Evolutionary conservation across 2,888 invertebrate species (phyloP).

Genomic region (Nemurella pictetii): DNA sequence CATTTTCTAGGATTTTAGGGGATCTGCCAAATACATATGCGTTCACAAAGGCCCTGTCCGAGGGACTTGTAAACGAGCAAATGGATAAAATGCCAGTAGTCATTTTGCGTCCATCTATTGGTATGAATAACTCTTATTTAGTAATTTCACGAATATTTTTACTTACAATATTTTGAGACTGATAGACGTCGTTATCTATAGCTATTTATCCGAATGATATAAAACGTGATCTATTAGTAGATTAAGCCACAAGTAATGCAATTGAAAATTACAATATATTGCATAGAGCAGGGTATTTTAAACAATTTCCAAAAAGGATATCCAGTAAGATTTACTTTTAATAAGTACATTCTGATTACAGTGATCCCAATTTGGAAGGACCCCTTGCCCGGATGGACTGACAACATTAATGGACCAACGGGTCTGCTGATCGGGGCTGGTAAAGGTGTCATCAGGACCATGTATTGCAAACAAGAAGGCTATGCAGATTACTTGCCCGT

Average conservation of each 20-base stretch:
- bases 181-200: no score
- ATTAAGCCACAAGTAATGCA: no score
- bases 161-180: no score
- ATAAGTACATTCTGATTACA: constrained; percentile 47
- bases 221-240: no score
- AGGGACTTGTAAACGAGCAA: constrained; percentile 78
- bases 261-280: no score
- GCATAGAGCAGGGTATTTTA: no score
- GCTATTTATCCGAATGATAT: no score
- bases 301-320: no score
- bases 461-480: constrained; percentile 78
- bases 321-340: no score
- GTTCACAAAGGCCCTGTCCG: constrained; percentile 90
- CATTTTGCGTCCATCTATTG: constrained; percentile 84
- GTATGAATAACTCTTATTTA: constrained; percentile 51
- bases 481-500: constrained; percentile 82
- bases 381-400: constrained; percentile 87
- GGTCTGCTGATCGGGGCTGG: constrained; percentile 80
- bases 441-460: constrained; percentile 85
- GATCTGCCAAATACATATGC: constrained; percentile 90
- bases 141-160: no score
- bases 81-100: constrained; percentile 74
- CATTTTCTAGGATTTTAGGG: constrained; percentile 63
- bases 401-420: constrained; percentile 91
- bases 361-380: constrained; percentile 87